Evolutionary conservation across 2,113 vertebrate genomes (phyloP).

Genomic region (Brienomyrus longianalis): DNA sequence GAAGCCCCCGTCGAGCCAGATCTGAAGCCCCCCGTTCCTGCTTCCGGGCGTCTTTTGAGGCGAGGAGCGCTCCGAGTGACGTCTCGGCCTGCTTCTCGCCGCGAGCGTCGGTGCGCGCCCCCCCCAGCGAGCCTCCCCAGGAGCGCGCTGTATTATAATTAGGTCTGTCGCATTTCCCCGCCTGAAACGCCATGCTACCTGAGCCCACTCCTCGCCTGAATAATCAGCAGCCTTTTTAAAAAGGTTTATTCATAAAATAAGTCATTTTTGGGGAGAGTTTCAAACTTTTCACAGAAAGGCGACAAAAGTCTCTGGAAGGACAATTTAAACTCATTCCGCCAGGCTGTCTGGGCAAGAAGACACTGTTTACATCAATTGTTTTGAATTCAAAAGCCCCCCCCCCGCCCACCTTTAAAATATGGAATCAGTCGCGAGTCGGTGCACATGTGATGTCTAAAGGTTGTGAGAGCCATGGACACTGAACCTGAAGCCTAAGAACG

Average conservation of each 20-base stretch:
- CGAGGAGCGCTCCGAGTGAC: not conserved
- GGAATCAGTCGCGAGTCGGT: not conserved
- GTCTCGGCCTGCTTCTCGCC: conserved; percentile 8
- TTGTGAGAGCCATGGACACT: not conserved
- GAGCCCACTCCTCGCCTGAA: not conserved
- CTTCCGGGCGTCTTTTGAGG: conserved; percentile 1
- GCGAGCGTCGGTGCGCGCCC: not conserved
- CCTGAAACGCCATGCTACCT: not conserved
- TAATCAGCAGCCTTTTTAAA: not conserved
- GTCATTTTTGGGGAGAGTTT: not conserved
- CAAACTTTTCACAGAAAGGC: not conserved
- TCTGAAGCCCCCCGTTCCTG: not conserved
- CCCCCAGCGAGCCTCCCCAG: not conserved
- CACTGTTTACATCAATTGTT: not conserved
- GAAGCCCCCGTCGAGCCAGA: not conserved
- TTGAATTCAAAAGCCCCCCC: not conserved
- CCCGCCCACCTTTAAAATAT: not conserved
- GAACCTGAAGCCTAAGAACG: not conserved
- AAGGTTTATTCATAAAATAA: conserved; percentile 3
- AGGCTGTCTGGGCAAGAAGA: not conserved
- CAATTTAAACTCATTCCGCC: not conserved
- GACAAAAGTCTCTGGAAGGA: not conserved
- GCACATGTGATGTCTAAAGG: not conserved
- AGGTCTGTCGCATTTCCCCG: conserved; percentile 21
- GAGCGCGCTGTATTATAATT: conserved; percentile 20